Percentiles rank a stretch among this genome's conserved stretches.
These are phyloP conservation scores for Sympetrum striolatum DNA, from an alignment of 2,888 invertebrate genomes.

Conservation along the genomic window DNA sequence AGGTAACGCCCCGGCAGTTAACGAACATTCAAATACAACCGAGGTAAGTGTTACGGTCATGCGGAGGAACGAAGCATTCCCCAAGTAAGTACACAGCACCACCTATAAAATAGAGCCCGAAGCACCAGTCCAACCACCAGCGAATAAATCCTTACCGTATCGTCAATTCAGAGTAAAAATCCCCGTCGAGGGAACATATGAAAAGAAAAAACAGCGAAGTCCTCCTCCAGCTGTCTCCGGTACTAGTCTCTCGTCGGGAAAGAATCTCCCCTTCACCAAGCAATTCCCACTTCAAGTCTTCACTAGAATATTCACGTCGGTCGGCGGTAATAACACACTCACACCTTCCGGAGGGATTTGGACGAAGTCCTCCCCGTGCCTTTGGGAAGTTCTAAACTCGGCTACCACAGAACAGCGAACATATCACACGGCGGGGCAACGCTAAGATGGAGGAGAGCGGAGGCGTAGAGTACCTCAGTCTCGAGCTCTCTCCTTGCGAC, in stretches of 20 bases:
- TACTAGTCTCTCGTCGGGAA: background rate
- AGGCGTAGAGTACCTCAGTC: background rate
- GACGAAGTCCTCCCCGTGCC: background rate
- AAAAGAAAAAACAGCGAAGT: background rate
- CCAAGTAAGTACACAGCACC: background rate
- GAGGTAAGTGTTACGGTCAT: too few species aligned
- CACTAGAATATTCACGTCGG: constrained; percentile 5
- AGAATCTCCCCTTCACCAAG: background rate
- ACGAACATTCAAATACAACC: too few species aligned
- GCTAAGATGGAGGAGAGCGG: background rate
- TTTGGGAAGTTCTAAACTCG: constrained; percentile 13
- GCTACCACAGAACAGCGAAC: constrained; percentile 17
- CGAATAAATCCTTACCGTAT: background rate
- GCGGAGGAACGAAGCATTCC: too few species aligned
- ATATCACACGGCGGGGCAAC: constrained; percentile 16
- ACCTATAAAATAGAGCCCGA: background rate
- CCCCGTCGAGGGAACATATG: constrained; percentile 30
- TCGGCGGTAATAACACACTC: background rate
- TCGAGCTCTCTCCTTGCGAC: constrained; percentile 36
- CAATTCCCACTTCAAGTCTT: background rate
- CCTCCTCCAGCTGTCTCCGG: background rate
- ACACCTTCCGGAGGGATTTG: background rate
- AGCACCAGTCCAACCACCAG: background rate
- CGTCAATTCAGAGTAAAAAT: background rate
- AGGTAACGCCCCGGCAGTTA: too few species aligned